Base-by-base conservation (phyloP, 2,113 vertebrate genomes). In the Chlorodrepanis virens region DNA sequence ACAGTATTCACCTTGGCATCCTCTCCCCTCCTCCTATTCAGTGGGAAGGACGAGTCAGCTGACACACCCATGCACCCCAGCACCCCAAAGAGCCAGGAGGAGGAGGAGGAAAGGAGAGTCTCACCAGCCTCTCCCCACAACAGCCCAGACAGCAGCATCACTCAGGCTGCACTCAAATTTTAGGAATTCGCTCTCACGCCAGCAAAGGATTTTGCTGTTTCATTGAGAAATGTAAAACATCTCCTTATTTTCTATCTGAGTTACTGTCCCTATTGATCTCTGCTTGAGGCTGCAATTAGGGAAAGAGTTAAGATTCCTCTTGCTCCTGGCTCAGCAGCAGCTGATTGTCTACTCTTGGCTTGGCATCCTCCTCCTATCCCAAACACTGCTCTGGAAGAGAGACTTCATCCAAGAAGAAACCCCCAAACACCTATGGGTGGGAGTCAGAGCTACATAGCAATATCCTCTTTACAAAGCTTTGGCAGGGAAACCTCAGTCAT, bases 351-450 rank as follows among this genome's bases (percentile, higher is more conserved):
- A 19, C 84, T 94, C 76, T 87, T 96, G 88, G 95, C 95, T 96
- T 37, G 0, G 54, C 59, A 72, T 49, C 49, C 65, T 89, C 56
- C 85, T 90, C 83, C 92, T 72, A 85, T 71, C 96, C 92, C 64
- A 94, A 93, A 90, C 12, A 85, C 7, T 70, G 65, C 65, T 90
- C 80, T 83, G 67, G 42, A 80, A 64, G 29, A 90, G 40, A 89
- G 79, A 59, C 80, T 77, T 54, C 85, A 70, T 96, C 96, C 95
- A 97, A 97, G 69, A 94, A 94, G 92, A 97, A 97, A 96, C 92
- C 96, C 95, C 93, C 94, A 94, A 97, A 96, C 95, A 97, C 96
- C 96, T 96, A 96, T 92, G 92, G 94, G 95, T 96, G 94, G 96
- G 94, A 96, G 91, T 96, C 84, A 84, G 71, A 75, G 69, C 92